phyloP scores from a whole-genome alignment of 2,888 invertebrate genomes.

The Pediacus dermestoides region DNA sequence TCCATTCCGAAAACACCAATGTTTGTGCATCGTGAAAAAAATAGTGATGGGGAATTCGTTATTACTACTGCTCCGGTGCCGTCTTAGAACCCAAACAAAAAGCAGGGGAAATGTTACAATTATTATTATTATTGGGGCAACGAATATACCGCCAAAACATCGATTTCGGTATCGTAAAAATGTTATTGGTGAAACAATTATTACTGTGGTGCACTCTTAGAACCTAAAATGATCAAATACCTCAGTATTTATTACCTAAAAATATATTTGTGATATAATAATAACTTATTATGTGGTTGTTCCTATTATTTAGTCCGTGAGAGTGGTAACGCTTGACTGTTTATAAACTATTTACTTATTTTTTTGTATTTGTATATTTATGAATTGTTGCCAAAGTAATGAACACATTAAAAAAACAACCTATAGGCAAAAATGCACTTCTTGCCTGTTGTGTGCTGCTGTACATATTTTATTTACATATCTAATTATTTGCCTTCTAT shows the following conservation, averaged over 20 bases:
- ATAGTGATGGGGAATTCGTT: slow-evolving; percentile 73
- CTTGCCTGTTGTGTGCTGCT: background rate
- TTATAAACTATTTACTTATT: slow-evolving; percentile 30
- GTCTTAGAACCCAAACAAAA: too few species aligned
- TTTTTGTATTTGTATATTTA: slow-evolving; percentile 28
- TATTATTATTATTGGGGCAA: too few species aligned
- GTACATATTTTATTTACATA: background rate
- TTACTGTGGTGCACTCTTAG: too few species aligned
- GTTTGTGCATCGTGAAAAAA: slow-evolving; percentile 71
- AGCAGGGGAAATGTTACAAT: too few species aligned
- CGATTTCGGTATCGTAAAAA: too few species aligned
- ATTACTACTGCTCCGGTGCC: slow-evolving; percentile 53
- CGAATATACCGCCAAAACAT: too few species aligned
- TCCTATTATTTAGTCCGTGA: slow-evolving; percentile 33
- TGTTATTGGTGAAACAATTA: too few species aligned
- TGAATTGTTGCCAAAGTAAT: slow-evolving; percentile 36
- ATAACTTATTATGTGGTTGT: slow-evolving; percentile 42
- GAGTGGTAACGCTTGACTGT: slow-evolving; percentile 19
- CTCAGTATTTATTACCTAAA: slow-evolving; percentile 42
- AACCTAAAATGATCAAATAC: too few species aligned
- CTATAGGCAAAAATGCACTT: slow-evolving; percentile 5
- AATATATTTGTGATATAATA: slow-evolving; percentile 39
- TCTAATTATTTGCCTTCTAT: background rate
- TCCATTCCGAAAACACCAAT: slow-evolving; percentile 73
- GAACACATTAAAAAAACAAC: slow-evolving; percentile 9